phyloP scores from a whole-genome alignment of 2,113 vertebrate species.

The Falcunculus frontatus region DNA sequence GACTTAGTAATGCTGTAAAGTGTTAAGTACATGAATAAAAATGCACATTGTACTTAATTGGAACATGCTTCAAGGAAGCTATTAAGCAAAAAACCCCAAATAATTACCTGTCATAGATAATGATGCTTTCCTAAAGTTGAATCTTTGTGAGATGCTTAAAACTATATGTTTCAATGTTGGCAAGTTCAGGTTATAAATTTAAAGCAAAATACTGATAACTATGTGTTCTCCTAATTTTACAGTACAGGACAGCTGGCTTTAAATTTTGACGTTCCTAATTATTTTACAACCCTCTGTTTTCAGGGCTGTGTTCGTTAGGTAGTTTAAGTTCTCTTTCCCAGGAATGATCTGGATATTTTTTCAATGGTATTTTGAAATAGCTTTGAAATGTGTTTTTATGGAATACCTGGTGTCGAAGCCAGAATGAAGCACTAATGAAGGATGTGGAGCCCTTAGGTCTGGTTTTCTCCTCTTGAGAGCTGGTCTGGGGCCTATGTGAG shows the following conservation, averaged over 20 bases:
- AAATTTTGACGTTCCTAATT: background rate
- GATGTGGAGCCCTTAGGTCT: background rate
- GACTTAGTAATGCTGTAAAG: background rate
- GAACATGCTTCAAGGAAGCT: background rate
- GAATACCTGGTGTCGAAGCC: background rate
- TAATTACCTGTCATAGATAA: slow-evolving; percentile 4
- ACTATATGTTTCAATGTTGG: background rate
- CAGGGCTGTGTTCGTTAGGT: background rate
- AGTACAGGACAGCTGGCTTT: background rate
- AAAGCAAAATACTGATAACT: background rate
- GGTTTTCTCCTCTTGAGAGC: background rate
- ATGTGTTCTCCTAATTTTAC: background rate
- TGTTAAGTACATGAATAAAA: background rate
- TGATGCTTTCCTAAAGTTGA: background rate
- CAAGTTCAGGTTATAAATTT: background rate
- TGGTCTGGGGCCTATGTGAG: background rate
- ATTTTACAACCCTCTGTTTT: background rate
- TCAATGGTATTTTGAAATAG: background rate
- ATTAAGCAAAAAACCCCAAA: background rate
- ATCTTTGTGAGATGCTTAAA: background rate
- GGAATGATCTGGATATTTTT: background rate
- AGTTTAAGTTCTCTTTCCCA: background rate
- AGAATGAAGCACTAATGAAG: background rate
- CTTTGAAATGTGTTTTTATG: background rate
- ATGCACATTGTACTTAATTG: background rate